Evolutionary conservation across 2,888 invertebrate species (phyloP), one percentile per base, ranked within the genome.

Genomic region (Lepidonotus clava): DNA sequence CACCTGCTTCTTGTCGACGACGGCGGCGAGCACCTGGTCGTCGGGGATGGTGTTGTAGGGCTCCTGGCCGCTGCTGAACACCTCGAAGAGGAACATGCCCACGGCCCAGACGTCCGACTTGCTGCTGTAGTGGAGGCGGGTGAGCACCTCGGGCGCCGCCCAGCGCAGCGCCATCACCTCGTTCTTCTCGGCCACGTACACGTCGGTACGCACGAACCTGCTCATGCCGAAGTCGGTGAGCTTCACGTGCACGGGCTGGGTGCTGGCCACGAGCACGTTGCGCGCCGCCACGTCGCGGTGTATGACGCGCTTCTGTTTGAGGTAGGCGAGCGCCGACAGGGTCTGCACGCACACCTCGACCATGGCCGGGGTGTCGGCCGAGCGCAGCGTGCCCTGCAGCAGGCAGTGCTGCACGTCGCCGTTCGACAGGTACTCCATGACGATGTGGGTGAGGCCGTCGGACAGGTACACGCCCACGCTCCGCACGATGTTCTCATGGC

Each of bases 81-180:
- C 61, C 61, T 61, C 61, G 28, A 28, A 61, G 61, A 61, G 28
- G 61, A 61, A 14, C 61, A 61, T 61, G 28, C 61, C 61, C 61
- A 61, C 28, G 24, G 61, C 61, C 61, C 61, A 61, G 61, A 61
- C 24, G 28, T 61, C 61, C 5, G 61, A 61, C 14, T 61, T 61
- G 61, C 11, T 61, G 61, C 61, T 61, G 28, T 61, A 61, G 61
- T 61, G 61, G 1, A 61, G 14, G 61, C 4, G 61, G 28, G 61
- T 28, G 28, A 61, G 28, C 28, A 61, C 61, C 28, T 61, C 61
- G 2, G 61, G 61, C 1, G 61, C 61, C 1, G 61, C 61, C 61
- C 61, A 61, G 1, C 61, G 61, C 24, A 61, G 28, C 8, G 61
- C 61, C 61, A 61, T 61, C 28, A 61, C 61, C 28, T 61, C 61